Percentiles rank a stretch among this genome's conserved stretches.
phyloP scores from a whole-genome alignment of 2,888 invertebrate species.

The Rhingia campestris region DNA sequence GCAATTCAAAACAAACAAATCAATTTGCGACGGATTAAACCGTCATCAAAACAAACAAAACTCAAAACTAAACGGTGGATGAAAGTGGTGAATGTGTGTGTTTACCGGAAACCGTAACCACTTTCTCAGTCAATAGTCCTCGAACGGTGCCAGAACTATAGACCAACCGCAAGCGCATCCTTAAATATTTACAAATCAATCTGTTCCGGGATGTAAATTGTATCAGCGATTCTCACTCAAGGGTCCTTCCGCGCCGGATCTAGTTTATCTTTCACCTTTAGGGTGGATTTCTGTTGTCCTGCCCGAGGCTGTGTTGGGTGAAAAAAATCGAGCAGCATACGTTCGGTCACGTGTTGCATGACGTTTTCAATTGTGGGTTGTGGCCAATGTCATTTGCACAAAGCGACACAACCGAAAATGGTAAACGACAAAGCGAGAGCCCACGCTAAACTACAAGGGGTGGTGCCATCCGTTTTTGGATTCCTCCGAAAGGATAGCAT shows the following conservation, averaged over 20 bases:
- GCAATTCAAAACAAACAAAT: conserved; percentile 68
- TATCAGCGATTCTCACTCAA: conserved; percentile 47
- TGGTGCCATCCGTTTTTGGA: conserved; percentile 15
- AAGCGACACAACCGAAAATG: conserved; percentile 59
- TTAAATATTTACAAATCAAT: conserved; percentile 76
- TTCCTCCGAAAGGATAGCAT: neutral
- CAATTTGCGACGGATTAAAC: conserved; percentile 72
- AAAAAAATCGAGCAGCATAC: conserved; percentile 68
- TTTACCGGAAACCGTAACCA: conserved; percentile 11
- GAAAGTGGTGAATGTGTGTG: neutral
- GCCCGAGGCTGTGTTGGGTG: conserved; percentile 47
- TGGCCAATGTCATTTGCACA: conserved; percentile 75
- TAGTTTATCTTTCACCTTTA: conserved; percentile 24
- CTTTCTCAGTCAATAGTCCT: conserved; percentile 38
- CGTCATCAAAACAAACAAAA: conserved; percentile 75
- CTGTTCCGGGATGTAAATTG: conserved; percentile 69
- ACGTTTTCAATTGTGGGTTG: conserved; percentile 76
- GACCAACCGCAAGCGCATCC: conserved; percentile 66
- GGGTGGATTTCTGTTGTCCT: conserved; percentile 53
- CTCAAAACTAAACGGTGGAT: neutral
- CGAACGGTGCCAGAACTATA: neutral
- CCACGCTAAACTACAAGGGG: conserved; percentile 51
- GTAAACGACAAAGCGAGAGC: conserved; percentile 61
- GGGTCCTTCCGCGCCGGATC: conserved; percentile 33
- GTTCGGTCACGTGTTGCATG: conserved; percentile 75